Base-by-base conservation (phyloP, 2,113 vertebrate species). In the Perccottus glenii region DNA sequence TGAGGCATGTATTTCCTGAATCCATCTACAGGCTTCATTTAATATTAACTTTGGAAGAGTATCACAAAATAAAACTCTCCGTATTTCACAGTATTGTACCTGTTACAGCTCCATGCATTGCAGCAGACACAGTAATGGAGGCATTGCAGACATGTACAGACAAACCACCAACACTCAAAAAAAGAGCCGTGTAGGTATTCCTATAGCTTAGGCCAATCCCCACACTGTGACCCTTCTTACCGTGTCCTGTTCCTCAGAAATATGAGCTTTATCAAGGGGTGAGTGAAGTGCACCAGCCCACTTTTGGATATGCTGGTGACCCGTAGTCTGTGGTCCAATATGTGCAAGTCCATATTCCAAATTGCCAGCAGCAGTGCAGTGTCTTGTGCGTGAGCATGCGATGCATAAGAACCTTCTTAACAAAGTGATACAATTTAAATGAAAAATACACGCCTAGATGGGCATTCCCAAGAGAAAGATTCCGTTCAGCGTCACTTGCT, bases 221-320 rank as follows among this genome's bases (percentile, higher is more conserved):
- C 36, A 32, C 40, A 15, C 2, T 15, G 48, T 43, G 7, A 8
- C 32, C n/a, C n/a, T n/a, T 15, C 88, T 92, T 86, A 94, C 93
- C 92, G 87, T 64, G 92, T 93, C 58, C 92, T 83, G 86, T 92
- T 90, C 50, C 92, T 87, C 11, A 94, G 89, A 40, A 94, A 94
- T 57, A 94, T 91, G 14, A 94, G 86, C 16, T 94, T 94, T 33
- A 94, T 92, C 19, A 94, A 85, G 0, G 92, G 88, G 70, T 94
- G 92, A 5, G 93, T 94, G 75, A 88, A 94, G 52, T 87, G 56
- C 36, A 89, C 79, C 64, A 94, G 83, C 6, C 92, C 93, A 0
- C 60, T 89, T 77, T 92, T 93, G 83, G 88, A 78, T 68, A 94
- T 93, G 76, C 91, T 92, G 55, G 91, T 92, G 50, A 94, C 92